These are phyloP conservation scores for Archocentrus centrarchus DNA, from an alignment of 2,113 vertebrate genomes.

Conservation along the genomic window DNA sequence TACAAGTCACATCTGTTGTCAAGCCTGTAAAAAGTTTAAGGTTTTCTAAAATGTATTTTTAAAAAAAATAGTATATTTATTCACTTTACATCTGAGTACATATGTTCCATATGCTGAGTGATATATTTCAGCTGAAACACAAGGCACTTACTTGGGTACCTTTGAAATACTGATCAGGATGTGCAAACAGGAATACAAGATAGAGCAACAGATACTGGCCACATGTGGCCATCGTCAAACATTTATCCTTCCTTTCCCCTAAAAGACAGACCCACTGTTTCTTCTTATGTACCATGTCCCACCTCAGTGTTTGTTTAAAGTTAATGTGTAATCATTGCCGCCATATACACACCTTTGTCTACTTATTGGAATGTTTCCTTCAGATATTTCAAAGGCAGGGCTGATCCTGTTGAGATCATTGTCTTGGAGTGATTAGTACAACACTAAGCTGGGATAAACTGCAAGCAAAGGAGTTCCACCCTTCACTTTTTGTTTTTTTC, in stretches of 20 bases:
- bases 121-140: conserved; percentile 86
- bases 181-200: conserved; percentile 69
- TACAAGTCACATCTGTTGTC: conserved; percentile 68
- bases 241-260: conserved; percentile 3
- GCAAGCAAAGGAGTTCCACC: conserved; percentile 13
- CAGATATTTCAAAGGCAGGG: conserved; percentile 2
- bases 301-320: conserved; percentile 22
- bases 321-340: conserved; percentile 37
- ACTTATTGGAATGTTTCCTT: background rate
- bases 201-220: conserved; percentile 60
- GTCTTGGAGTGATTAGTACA: conserved; percentile 48
- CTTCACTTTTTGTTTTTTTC: conserved; percentile 32
- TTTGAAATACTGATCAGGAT: conserved; percentile 65
- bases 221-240: conserved; percentile 64
- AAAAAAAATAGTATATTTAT: conserved; percentile 49
- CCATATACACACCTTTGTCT: conserved; percentile 52
- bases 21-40: conserved; percentile 16
- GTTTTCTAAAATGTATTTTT: conserved; percentile 5
- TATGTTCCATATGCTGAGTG: conserved; percentile 46
- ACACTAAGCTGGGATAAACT: background rate
- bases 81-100: conserved; percentile 55
- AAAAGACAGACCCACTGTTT: background rate
- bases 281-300: conserved; percentile 9
- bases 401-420: conserved; percentile 64
- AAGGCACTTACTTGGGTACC: conserved; percentile 82